A percentile compares a stretch with the other conserved stretches of the same genome.
Conservation (phyloP, 2,888 invertebrate genomes). For the Gastracanthus pulcherrimus region DNA sequence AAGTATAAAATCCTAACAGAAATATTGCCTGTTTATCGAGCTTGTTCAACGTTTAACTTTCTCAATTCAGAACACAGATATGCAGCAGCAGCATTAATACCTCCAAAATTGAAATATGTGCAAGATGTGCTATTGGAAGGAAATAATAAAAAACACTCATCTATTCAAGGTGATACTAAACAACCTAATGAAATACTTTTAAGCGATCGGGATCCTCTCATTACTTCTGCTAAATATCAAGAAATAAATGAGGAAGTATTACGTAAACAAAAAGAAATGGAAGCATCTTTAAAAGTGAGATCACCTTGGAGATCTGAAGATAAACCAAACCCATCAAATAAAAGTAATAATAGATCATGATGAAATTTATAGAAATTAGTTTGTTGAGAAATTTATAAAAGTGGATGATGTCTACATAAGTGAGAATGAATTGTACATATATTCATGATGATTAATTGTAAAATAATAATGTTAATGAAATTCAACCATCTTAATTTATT, state of each 20-base stretch:
- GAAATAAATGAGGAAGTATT: neutral
- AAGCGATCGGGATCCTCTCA: neutral
- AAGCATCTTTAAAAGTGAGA: neutral
- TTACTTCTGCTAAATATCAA: neutral
- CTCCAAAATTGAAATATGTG: conserved; percentile 78
- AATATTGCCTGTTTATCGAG: conserved; percentile 89
- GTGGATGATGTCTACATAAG: neutral
- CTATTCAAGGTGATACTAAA: neutral
- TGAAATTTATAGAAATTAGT: neutral
- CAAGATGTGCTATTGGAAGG: conserved; percentile 6
- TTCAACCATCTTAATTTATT: too few relatives aligned
- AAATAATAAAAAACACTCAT: neutral
- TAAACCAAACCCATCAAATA: neutral
- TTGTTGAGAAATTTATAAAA: neutral
- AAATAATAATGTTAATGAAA: too few relatives aligned
- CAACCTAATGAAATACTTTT: neutral
- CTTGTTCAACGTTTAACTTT: conserved; percentile 95
- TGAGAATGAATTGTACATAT: too few relatives aligned
- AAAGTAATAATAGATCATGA: neutral
- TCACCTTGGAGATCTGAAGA: conserved; percentile 7
- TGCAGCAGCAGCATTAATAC: conserved; percentile 85
- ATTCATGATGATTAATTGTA: too few relatives aligned
- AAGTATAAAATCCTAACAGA: conserved; percentile 85
- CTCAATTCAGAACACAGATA: conserved; percentile 88
- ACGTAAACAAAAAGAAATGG: neutral